Percentiles rank a stretch among this genome's conserved stretches.
Evolutionary conservation across 2,888 invertebrate species (phyloP).

Genomic region (Scaptomyza cyrtandrae): DNA sequence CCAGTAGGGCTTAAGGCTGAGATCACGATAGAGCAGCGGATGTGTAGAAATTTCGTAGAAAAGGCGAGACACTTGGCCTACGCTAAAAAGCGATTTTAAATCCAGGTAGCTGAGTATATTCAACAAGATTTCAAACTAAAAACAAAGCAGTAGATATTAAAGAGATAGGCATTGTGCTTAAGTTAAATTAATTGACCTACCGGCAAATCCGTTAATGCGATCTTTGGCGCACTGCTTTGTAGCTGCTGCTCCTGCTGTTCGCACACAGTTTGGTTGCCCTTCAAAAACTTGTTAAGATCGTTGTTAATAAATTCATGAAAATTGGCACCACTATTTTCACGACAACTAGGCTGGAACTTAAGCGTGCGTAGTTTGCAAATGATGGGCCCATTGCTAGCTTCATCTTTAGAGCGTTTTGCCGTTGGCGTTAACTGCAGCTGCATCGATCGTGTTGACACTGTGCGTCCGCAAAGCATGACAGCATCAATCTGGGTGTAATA

Average conservation of each 20-base stretch:
- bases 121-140: conserved; percentile 92
- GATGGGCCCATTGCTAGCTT: conserved; percentile 77
- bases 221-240: conserved; percentile 14
- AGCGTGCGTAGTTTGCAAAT: conserved; percentile 82
- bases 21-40: conserved; percentile 90
- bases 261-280: conserved; percentile 47
- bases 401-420: conserved; percentile 3
- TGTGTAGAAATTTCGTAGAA: conserved; percentile 91
- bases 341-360: conserved; percentile 81
- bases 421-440: conserved; percentile 56
- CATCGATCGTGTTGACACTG: conserved; percentile 73
- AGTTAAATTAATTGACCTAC: conserved; percentile 66
- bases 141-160: neutral
- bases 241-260: conserved; percentile 22
- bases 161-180: conserved; percentile 18
- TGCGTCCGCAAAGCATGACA: conserved; percentile 90
- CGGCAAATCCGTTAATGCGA: conserved; percentile 83
- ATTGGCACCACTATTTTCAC: conserved; percentile 76
- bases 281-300: conserved; percentile 82
- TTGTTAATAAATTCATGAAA: conserved; percentile 82
- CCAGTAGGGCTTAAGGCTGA: conserved; percentile 94
- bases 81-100: conserved; percentile 90
- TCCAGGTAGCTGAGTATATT: conserved; percentile 93
- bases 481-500: conserved; percentile 96
- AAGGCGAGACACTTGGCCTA: conserved; percentile 90